phyloP scores from a whole-genome alignment of 2,888 invertebrate genomes.

The Limenitis arthemis region DNA sequence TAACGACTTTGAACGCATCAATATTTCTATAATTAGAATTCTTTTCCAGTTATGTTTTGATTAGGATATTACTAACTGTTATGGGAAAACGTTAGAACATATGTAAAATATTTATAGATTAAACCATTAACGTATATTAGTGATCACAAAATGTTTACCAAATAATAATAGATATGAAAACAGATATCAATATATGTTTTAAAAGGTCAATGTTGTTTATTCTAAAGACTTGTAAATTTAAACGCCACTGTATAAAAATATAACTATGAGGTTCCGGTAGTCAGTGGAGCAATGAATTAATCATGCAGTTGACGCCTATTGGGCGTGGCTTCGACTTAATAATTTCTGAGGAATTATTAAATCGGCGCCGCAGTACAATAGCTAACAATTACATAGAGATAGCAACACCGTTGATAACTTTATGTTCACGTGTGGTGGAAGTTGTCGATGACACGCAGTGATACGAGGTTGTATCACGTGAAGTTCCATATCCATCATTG shows the following conservation, averaged over 20 bases:
- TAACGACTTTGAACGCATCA: too few species aligned
- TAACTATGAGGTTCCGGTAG: constrained; percentile 56
- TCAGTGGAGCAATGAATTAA: constrained; percentile 58
- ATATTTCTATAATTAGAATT: too few species aligned
- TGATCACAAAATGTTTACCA: too few species aligned
- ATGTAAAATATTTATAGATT: too few species aligned
- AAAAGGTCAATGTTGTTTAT: constrained; percentile 35
- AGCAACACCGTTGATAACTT: too few species aligned
- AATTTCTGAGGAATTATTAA: constrained; percentile 62
- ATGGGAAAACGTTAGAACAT: too few species aligned
- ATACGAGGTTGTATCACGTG: constrained; percentile 22
- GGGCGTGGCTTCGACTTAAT: constrained; percentile 63
- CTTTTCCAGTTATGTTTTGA: too few species aligned
- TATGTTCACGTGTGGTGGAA: neutral
- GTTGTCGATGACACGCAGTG: constrained; percentile 26
- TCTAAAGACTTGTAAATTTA: constrained; percentile 8
- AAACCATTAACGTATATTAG: too few species aligned
- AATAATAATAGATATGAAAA: too few species aligned
- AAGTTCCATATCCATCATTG: constrained; percentile 28
- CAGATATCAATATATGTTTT: constrained; percentile 20
- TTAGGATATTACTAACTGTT: too few species aligned
- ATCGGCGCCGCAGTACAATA: constrained; percentile 47
- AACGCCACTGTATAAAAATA: constrained; percentile 30
- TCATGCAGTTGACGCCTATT: constrained; percentile 63
- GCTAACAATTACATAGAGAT: constrained; percentile 29